phyloP scores from a whole-genome alignment of 2,113 vertebrate species.

The Isichthys henryi region DNA sequence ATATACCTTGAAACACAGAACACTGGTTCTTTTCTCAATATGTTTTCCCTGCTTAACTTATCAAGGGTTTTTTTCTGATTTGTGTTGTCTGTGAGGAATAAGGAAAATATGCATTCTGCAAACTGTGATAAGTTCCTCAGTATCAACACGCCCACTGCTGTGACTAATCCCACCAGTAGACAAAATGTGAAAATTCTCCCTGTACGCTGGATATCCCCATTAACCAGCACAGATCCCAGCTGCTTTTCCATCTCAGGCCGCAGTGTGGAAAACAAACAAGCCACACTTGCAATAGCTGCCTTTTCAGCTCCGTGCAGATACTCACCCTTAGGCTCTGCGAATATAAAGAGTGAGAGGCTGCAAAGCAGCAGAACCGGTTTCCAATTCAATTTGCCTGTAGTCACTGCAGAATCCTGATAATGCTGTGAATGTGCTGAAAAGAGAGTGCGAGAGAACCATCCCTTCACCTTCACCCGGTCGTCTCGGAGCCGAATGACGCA shows the following conservation, averaged over 20 bases:
- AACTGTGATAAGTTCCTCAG: neutral
- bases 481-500: slow-evolving; percentile 36
- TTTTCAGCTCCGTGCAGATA: neutral
- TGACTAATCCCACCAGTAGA: neutral
- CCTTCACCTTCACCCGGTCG: slow-evolving; percentile 23
- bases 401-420: neutral
- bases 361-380: neutral
- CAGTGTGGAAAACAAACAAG: neutral
- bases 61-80: neutral
- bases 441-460: neutral
- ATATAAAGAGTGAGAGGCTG: neutral
- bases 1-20: neutral
- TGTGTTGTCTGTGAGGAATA: slow-evolving; percentile 1
- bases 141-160: neutral
- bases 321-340: neutral
- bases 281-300: neutral
- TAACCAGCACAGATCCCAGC: neutral
- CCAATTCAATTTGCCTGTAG: neutral
- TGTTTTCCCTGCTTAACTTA: neutral
- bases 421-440: neutral
- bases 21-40: neutral
- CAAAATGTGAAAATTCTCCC: neutral
- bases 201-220: neutral
- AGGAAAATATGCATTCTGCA: neutral
- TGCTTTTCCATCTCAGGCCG: neutral